Percentiles rank a stretch among this genome's conserved stretches.
These are phyloP conservation scores for Electrona antarctica DNA, from an alignment of 2,113 vertebrate species.

Conservation along the genomic window DNA sequence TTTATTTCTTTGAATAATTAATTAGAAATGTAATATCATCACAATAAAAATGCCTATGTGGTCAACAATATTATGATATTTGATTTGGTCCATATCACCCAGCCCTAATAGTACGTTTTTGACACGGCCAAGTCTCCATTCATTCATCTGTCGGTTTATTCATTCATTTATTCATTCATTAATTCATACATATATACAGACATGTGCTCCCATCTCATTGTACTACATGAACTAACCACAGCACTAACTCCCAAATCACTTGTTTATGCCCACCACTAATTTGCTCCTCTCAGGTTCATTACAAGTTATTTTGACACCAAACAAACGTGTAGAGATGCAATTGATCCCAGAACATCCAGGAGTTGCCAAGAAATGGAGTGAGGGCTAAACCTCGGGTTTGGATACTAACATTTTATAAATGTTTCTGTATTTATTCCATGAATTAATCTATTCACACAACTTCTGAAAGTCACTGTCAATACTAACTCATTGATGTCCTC, in stretches of 20 bases:
- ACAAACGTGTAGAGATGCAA: not conserved
- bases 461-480: not conserved
- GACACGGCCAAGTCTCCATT: constrained; percentile 12
- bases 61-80: no score
- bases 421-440: not conserved
- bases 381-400: not conserved
- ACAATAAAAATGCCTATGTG: no score
- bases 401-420: not conserved
- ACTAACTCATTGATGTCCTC: not conserved
- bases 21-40: no score
- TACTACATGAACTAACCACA: no score
- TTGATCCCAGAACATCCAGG: not conserved
- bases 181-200: not conserved
- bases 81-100: no score
- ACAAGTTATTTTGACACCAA: not conserved
- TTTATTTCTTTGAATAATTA: no score
- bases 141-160: not conserved
- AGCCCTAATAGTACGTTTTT: no score
- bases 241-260: constrained; percentile 6
- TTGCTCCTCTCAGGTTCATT: no score
- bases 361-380: not conserved
- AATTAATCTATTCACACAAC: not conserved
- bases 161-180: constrained; percentile 18
- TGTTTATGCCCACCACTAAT: not conserved
- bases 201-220: no score